Conservation (phyloP, 2,888 invertebrate genomes). For the Tolmerus cingulatus region DNA sequence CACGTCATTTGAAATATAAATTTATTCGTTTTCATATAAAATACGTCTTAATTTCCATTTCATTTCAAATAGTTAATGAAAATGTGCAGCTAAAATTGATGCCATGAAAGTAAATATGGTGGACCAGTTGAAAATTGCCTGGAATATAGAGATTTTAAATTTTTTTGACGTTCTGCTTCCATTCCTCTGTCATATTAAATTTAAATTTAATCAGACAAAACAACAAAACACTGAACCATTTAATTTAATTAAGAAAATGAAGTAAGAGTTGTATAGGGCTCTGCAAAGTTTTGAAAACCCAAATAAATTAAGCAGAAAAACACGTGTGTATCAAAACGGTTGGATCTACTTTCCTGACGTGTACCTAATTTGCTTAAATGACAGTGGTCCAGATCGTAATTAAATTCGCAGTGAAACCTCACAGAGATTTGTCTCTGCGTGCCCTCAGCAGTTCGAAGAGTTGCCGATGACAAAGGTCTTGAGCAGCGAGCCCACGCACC, state of each 20-base stretch:
- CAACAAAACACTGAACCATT: neutral
- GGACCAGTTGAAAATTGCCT: no score
- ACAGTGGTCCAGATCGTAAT: neutral
- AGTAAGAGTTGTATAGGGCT: neutral
- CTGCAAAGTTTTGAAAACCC: neutral
- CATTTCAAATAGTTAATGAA: no score
- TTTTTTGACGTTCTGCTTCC: neutral
- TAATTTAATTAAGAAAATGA: neutral
- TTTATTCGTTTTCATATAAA: no score
- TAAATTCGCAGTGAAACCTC: neutral
- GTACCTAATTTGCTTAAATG: neutral
- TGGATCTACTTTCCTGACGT: neutral
- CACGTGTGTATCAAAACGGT: neutral
- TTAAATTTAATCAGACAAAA: neutral
- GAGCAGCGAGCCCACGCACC: neutral
- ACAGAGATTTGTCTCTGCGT: neutral
- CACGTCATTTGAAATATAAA: no score
- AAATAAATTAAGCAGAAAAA: neutral
- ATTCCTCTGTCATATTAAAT: no score
- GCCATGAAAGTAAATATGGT: no score
- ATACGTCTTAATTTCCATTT: no score
- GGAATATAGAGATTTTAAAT: neutral
- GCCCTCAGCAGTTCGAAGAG: neutral
- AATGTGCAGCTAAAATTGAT: no score
- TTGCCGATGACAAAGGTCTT: neutral